These are phyloP conservation scores for Leptestheria dahalacensis DNA, from an alignment of 1,140 invertebrate genomes.

Conservation along the genomic window DNA sequence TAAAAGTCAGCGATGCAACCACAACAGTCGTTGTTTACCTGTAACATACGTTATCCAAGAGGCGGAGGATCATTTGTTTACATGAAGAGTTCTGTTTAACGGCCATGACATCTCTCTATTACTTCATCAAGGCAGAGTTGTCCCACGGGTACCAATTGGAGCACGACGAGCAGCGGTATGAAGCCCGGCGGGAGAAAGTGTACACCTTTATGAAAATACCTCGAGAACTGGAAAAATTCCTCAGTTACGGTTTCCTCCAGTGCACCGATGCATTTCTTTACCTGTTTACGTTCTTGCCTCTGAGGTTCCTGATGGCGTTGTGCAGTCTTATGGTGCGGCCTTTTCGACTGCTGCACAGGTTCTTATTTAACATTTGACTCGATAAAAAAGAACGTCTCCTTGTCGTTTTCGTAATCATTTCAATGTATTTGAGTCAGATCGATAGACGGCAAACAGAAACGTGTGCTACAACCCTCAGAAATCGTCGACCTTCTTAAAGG, in stretches of 20 bases:
- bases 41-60: too few species aligned
- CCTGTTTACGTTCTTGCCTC: constrained; percentile 91
- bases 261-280: constrained; percentile 97
- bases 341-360: constrained; percentile 53
- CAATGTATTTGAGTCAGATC: constrained; percentile 8
- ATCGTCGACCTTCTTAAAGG: constrained; percentile 93
- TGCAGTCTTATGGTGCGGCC: constrained; percentile 59
- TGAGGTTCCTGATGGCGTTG: constrained; percentile 73
- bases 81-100: background rate
- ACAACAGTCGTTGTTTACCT: too few species aligned
- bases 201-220: constrained; percentile 96
- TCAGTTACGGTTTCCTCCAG: constrained; percentile 88
- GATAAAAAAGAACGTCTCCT: background rate
- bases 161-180: constrained; percentile 85
- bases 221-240: constrained; percentile 79
- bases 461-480: constrained; percentile 68
- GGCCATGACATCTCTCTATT: constrained; percentile 20
- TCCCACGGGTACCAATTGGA: constrained; percentile 80
- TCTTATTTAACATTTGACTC: background rate
- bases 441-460: constrained; percentile 6
- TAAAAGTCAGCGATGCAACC: too few species aligned
- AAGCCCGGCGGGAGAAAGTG: constrained; percentile 82
- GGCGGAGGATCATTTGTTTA: background rate
- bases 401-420: background rate
- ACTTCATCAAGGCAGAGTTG: constrained; percentile 70